Evolutionary conservation across 2,888 invertebrate species (phyloP), one percentile per base, ranked within the genome.

Genomic region (Lasioglossum marginatum): DNA sequence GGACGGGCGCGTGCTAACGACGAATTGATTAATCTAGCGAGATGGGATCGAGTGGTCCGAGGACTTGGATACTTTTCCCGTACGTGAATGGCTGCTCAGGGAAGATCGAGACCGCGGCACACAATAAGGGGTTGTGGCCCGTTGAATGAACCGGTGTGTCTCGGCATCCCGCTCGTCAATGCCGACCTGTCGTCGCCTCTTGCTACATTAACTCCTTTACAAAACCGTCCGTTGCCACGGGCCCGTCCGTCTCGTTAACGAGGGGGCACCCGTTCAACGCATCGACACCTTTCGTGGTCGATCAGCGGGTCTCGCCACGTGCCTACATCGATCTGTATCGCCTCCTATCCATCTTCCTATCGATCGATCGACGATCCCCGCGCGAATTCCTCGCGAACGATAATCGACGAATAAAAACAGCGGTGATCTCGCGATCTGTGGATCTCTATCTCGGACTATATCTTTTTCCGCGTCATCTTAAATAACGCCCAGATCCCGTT

Each of bases 201-300:
- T 90, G 92, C 91, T 87, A 92, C 92, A 93, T 93, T 92, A 92
- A 92, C 92, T 93, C 87, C 90, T 90, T 91, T 83, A 92, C 93
- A 92, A 92, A 89, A 89, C 77, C 85, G 85, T 84, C 88, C 91
- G 91, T 92, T 90, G 89, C 87, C 72, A 31, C 70, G 85, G 87
- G 87, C 88, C 63, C 63, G 31, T 63, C 31, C 85, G 83, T 68
- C 86, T 79, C 77, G 91, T 89, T 90, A 91, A 91, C 86, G 82
- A 87, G 89, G 27, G 66, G 74, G 37, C 52, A 23, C 81, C 88
- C 91, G 37, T 92, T 91, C 89, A 92, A 92, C 87, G 92, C 91
- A 91, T 92, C 88, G 90, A 89, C 92, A 90, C 92, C 88, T 89
- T 70, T 34, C 79, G 75, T n/a, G 52, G 48, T 73, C 82, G 78